Percentiles rank a stretch among this genome's conserved stretches.
Conservation (phyloP, 2,888 invertebrate species). For the Actias luna region DNA sequence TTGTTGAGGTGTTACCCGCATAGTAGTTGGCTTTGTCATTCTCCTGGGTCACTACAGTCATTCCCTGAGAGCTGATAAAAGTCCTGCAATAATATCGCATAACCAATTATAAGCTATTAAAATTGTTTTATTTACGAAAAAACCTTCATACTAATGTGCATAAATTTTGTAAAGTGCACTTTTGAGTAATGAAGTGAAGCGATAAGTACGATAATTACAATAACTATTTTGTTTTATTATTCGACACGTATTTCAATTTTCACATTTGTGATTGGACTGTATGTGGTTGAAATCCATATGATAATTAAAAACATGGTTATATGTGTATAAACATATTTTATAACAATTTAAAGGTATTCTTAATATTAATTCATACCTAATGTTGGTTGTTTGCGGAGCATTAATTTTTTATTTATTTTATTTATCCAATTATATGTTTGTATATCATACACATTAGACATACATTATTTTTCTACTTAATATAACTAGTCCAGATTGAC, state of each 20-base stretch:
- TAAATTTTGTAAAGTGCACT: not conserved
- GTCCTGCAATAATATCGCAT: conserved; percentile 6
- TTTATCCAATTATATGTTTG: too few relatives aligned
- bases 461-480: too few relatives aligned
- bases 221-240: not conserved
- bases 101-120: conserved; percentile 12
- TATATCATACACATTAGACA: too few relatives aligned
- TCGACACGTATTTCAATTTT: not conserved
- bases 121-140: not conserved
- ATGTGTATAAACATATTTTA: too few relatives aligned
- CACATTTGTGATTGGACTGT: too few relatives aligned
- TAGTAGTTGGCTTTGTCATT: conserved; percentile 2
- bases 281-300: not conserved
- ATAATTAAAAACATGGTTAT: not conserved
- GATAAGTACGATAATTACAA: not conserved
- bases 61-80: not conserved
- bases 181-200: not conserved
- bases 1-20: not conserved
- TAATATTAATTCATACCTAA: too few relatives aligned
- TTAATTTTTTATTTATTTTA: too few relatives aligned
- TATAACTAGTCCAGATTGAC: too few relatives aligned
- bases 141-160: not conserved
- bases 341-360: too few relatives aligned
- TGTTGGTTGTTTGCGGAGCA: too few relatives aligned
- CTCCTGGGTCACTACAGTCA: not conserved